phyloP scores from a whole-genome alignment of 1,140 invertebrate species.

The Cherax destructor region DNA sequence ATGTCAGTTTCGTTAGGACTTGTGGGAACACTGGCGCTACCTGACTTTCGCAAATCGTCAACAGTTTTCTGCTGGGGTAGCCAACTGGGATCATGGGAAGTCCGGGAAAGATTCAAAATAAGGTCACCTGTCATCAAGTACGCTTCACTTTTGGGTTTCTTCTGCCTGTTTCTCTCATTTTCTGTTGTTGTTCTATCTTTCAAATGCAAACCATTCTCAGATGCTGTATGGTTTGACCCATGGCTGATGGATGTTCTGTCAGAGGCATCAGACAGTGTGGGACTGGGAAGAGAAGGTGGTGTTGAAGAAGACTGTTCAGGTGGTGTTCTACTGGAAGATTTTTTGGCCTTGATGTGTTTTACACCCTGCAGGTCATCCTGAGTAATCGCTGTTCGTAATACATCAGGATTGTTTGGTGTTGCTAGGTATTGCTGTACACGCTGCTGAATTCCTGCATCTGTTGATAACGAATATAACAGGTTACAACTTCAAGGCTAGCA shows the following conservation, averaged over 20 bases:
- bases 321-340: constrained; percentile 65
- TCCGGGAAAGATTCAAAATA: constrained; percentile 91
- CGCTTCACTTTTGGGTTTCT: constrained; percentile 83
- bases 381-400: constrained; percentile 70
- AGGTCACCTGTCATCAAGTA: constrained; percentile 98
- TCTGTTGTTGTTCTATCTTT: constrained; percentile 41
- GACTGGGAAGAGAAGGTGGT: constrained; percentile 48
- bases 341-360: constrained; percentile 70
- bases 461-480: background rate
- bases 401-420: constrained; percentile 73
- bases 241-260: constrained; percentile 31
- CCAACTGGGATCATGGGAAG: constrained; percentile 78
- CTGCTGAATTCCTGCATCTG: constrained; percentile 90
- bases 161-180: constrained; percentile 65
- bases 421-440: constrained; percentile 85
- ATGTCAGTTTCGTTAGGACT: constrained; percentile 65
- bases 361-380: constrained; percentile 72
- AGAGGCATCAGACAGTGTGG: constrained; percentile 57
- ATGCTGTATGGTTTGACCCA: constrained; percentile 38
- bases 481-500: background rate
- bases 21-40: constrained; percentile 68
- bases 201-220: constrained; percentile 45
- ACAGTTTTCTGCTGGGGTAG: constrained; percentile 67
- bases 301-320: constrained; percentile 61
- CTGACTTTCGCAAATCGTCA: constrained; percentile 58